Conservation (phyloP, 1,140 invertebrate genomes). For the Zeugodacus cucurbitae region DNA sequence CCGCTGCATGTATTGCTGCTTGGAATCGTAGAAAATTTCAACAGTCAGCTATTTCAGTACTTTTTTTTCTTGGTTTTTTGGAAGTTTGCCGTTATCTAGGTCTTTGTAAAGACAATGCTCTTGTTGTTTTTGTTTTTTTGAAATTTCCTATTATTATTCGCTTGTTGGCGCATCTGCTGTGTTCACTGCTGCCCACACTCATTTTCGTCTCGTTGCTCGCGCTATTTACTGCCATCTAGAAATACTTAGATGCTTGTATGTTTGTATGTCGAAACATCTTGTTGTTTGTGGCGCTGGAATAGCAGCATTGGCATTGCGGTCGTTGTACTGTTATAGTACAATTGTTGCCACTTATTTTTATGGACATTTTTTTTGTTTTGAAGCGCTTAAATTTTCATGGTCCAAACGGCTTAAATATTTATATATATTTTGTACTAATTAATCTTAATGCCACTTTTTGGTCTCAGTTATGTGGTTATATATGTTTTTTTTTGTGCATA, state of each 20-base stretch:
- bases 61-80: background rate
- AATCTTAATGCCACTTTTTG: background rate
- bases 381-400: constrained; percentile 7
- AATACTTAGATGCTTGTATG: background rate
- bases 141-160: background rate
- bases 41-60: background rate
- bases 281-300: background rate
- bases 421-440: background rate
- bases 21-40: background rate
- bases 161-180: constrained; percentile 8
- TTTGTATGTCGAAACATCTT: background rate
- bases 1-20: background rate
- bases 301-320: background rate
- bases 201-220: background rate
- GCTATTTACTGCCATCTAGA: background rate
- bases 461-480: too few relatives aligned
- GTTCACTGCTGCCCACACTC: background rate
- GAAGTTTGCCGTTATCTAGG: constrained; percentile 31
- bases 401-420: background rate
- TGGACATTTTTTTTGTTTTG: background rate
- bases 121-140: background rate
- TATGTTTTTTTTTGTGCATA: background rate
- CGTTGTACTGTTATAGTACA: background rate
- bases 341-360: background rate
- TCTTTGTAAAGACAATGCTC: constrained; percentile 1